Conservation (phyloP, 1,140 invertebrate genomes). For the Drosophila pallidifrons region DNA sequence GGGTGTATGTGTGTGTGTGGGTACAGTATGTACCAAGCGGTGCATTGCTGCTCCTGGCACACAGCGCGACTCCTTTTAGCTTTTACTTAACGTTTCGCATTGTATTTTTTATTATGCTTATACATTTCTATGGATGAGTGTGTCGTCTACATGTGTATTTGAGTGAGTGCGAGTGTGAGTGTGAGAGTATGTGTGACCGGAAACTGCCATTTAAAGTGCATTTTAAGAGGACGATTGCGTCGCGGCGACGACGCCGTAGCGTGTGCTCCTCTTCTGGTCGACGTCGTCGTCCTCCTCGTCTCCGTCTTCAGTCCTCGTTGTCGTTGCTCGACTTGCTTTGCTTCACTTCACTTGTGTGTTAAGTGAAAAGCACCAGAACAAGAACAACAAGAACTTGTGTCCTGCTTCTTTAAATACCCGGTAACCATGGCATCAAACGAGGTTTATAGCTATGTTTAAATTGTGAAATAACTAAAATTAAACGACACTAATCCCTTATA, state of each 20-base stretch:
- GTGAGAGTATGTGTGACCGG: constrained; percentile 68
- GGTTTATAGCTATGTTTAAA: too few species aligned
- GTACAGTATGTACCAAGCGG: constrained; percentile 84
- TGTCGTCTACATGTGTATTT: constrained; percentile 5
- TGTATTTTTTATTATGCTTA: constrained; percentile 63
- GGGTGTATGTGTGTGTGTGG: constrained; percentile 56
- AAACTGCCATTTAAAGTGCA: constrained; percentile 85
- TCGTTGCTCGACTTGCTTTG: constrained; percentile 33
- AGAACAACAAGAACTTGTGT: constrained; percentile 11
- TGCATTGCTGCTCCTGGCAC: constrained; percentile 77
- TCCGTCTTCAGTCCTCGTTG: not conserved
- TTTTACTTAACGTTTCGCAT: constrained; percentile 69
- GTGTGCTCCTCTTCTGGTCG: constrained; percentile 10
- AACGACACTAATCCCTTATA: too few species aligned
- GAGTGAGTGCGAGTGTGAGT: constrained; percentile 31
- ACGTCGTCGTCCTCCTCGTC: too few species aligned
- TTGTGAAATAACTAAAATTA: too few species aligned
- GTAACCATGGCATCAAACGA: too few species aligned
- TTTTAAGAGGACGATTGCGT: constrained; percentile 71
- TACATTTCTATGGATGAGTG: constrained; percentile 49
- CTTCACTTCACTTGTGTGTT: constrained; percentile 66
- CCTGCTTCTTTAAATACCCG: not conserved
- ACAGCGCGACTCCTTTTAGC: constrained; percentile 77
- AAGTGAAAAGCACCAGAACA: constrained; percentile 62
- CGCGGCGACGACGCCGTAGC: constrained; percentile 32